Conservation (phyloP, 1,140 invertebrate genomes). For the Sarcophaga peregrina region DNA sequence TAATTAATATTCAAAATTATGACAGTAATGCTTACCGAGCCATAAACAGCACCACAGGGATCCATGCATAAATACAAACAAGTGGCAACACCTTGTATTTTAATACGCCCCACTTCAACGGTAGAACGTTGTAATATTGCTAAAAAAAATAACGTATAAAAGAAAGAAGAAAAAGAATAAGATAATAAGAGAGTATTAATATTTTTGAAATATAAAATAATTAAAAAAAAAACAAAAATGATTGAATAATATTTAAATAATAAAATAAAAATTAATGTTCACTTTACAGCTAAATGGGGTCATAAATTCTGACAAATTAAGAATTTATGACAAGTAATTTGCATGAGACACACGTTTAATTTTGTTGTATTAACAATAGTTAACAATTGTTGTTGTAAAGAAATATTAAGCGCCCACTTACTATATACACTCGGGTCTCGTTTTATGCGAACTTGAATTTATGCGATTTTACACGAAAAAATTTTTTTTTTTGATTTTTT, state of each 20-base stretch:
- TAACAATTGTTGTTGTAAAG: not conserved
- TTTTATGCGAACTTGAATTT: no score
- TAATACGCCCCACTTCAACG: slow-evolving; percentile 80
- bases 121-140: slow-evolving; percentile 84
- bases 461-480: no score
- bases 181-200: no score
- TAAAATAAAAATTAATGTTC: no score
- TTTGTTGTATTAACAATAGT: not conserved
- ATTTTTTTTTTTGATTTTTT: no score
- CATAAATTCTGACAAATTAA: not conserved
- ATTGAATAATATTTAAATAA: no score
- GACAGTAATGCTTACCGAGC: slow-evolving; percentile 77
- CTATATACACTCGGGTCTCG: no score
- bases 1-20: not conserved
- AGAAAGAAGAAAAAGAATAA: no score
- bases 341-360: not conserved
- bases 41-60: slow-evolving; percentile 82
- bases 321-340: not conserved
- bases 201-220: no score
- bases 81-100: slow-evolving; percentile 84
- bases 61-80: slow-evolving; percentile 88
- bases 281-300: no score
- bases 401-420: no score
- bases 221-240: no score
- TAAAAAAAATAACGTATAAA: slow-evolving; percentile 68